Base-by-base conservation (phyloP, 30 jellyfish, hydroid and myxozoan genomes). In the Calvadosia cruxmelitensis region DNA sequence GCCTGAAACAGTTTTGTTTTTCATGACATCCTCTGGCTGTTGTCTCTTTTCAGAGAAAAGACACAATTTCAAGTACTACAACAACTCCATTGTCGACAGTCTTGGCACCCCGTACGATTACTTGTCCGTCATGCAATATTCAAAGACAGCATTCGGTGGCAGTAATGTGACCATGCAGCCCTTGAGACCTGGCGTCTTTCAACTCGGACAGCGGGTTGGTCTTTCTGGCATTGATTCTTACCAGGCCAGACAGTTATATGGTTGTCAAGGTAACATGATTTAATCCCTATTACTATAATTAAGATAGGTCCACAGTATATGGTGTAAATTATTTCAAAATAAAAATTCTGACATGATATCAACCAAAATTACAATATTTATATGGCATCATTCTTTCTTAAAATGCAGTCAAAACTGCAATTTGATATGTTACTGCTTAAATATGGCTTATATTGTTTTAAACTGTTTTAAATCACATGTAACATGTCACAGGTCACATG, bases 181-280 rank as follows among this genome's bases (percentile, higher is more conserved):
- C 1, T 65, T 27, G 28, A 64, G 50, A 27, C 71, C 74, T 15
- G 81, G 74, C 2, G 79, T 86, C 27, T 79, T 79, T 67, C 96
- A 86, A 52, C 80, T 79, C 30, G 96, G 96, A 25, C 96, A 86
- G 57, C 50, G 93, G 27, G 78, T 78, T 74, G 96, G 96, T 2
- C 78, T 85, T 72, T 62, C 94, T 29, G 67, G 77, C 35, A 71
- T 62, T 7, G 96, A 85, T 62, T 66, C 84, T 1, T 28, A 34
- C 29, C 96, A 85, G 70, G 96, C 89, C 3, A 72, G 72, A 75
- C 31, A 35, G 84, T 93, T 85, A 1, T 85, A 85, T 71, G 34
- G 81, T 42, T 85, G 96, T 82, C 52, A 85, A n/a, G 96, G 96
- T 85, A 34, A 29, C 70, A 62, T n/a, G n/a, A n/a, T n/a, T n/a